Evolutionary conservation across 2,113 vertebrate genomes (phyloP).

Genomic region (Chionomys nivalis): DNA sequence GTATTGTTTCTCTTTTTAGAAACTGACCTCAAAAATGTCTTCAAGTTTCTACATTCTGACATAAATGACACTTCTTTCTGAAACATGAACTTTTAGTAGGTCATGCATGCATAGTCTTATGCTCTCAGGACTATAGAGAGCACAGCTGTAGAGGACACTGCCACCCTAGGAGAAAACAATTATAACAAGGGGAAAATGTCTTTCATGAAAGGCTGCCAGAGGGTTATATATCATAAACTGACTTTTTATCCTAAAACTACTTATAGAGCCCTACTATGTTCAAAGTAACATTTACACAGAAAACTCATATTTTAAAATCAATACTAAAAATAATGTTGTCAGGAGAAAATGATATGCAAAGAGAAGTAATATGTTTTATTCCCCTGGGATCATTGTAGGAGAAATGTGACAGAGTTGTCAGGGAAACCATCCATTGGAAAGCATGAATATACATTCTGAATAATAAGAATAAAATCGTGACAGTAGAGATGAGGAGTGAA

Average conservation of each 20-base stretch:
- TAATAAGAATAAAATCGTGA: neutral
- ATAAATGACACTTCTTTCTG: slow-evolving; percentile 63
- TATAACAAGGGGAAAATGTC: neutral
- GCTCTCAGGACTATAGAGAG: neutral
- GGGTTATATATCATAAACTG: neutral
- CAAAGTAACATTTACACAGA: neutral
- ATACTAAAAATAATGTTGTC: neutral
- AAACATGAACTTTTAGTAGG: slow-evolving; percentile 60
- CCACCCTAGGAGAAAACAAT: neutral
- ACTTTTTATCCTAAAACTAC: neutral
- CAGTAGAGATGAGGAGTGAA: neutral
- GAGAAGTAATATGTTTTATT: neutral
- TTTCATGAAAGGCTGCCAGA: neutral
- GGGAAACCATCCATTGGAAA: neutral
- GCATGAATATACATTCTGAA: neutral
- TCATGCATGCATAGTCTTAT: neutral
- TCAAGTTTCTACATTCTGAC: slow-evolving; percentile 37
- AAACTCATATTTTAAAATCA: neutral
- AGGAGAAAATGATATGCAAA: neutral
- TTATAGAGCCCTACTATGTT: neutral
- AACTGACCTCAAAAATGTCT: slow-evolving; percentile 69
- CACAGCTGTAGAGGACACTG: neutral
- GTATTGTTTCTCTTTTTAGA: slow-evolving; percentile 62
- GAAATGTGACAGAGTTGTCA: neutral
- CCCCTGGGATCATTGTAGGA: neutral